Evolutionary conservation across 2,888 invertebrate species (phyloP).

Genomic region (Acrobeloides nanus): DNA sequence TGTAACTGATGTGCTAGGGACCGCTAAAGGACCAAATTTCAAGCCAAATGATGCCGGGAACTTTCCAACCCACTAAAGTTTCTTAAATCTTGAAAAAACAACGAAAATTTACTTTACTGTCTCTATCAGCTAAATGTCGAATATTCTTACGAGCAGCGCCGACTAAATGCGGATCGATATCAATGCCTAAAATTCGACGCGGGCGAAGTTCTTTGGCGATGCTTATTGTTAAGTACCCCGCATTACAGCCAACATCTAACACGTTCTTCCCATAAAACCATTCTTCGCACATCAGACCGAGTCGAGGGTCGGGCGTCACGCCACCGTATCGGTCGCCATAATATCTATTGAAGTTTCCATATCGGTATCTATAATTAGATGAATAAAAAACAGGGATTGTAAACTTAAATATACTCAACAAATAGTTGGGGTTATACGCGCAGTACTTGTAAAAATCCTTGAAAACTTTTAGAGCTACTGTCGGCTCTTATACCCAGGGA

Average conservation of each 20-base stretch:
- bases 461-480: too few relatives aligned
- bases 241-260: constrained; percentile 93
- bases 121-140: constrained; percentile 61
- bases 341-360: constrained; percentile 93
- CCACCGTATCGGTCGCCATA: constrained; percentile 70
- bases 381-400: background rate
- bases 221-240: constrained; percentile 83
- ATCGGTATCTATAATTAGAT: constrained; percentile 57
- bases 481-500: too few relatives aligned
- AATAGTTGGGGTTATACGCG: too few relatives aligned
- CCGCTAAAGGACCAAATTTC: constrained; percentile 26
- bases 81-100: constrained; percentile 5
- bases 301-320: constrained; percentile 65
- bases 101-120: constrained; percentile 23
- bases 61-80: constrained; percentile 17
- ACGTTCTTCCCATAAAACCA: constrained; percentile 66
- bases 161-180: constrained; percentile 82
- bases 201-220: constrained; percentile 80
- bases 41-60: constrained; percentile 28
- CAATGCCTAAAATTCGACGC: constrained; percentile 75
- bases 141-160: constrained; percentile 69
- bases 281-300: constrained; percentile 21
- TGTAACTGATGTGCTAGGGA: constrained; percentile 16
- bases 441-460: too few relatives aligned
- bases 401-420: too few relatives aligned